Evolutionary conservation across 2,888 invertebrate species (phyloP).

Genomic region (Limenitis camilla): DNA sequence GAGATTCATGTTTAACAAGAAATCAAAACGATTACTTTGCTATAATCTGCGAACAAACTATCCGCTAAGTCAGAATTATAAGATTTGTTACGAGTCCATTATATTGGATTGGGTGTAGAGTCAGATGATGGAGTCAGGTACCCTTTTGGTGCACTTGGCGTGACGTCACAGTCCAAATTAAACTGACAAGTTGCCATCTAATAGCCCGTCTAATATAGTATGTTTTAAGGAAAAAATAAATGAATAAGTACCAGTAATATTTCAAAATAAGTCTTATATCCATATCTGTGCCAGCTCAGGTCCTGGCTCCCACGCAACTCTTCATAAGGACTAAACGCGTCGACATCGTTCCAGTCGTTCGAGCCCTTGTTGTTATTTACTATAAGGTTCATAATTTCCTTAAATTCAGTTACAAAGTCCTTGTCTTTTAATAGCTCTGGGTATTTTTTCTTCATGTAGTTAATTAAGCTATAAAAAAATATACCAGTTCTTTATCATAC

Average conservation of each 20-base stretch:
- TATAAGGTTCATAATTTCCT: constrained; percentile 29
- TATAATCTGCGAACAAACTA: too few relatives aligned
- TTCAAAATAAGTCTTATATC: constrained; percentile 40
- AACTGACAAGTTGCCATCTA: too few relatives aligned
- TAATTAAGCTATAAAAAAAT: constrained; percentile 16
- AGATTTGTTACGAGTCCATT: too few relatives aligned
- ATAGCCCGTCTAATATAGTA: too few relatives aligned
- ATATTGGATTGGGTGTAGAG: too few relatives aligned
- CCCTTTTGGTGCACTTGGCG: too few relatives aligned
- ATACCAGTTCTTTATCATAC: background rate
- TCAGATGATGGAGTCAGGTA: too few relatives aligned
- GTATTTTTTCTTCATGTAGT: constrained; percentile 28
- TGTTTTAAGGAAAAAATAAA: too few relatives aligned
- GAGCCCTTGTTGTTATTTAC: constrained; percentile 32
- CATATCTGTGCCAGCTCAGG: constrained; percentile 35
- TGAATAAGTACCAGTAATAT: constrained; percentile 23
- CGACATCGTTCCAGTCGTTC: constrained; percentile 37
- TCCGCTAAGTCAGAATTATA: too few relatives aligned
- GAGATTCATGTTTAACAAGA: too few relatives aligned
- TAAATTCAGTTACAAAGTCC: constrained; percentile 30
- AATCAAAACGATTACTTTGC: too few relatives aligned
- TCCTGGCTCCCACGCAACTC: constrained; percentile 30
- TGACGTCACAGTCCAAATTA: too few relatives aligned
- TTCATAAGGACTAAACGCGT: constrained; percentile 24
- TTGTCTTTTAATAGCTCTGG: constrained; percentile 30